Conservation (phyloP, 35 echinoderm and acorn worm species). For the Anneissia japonica region DNA sequence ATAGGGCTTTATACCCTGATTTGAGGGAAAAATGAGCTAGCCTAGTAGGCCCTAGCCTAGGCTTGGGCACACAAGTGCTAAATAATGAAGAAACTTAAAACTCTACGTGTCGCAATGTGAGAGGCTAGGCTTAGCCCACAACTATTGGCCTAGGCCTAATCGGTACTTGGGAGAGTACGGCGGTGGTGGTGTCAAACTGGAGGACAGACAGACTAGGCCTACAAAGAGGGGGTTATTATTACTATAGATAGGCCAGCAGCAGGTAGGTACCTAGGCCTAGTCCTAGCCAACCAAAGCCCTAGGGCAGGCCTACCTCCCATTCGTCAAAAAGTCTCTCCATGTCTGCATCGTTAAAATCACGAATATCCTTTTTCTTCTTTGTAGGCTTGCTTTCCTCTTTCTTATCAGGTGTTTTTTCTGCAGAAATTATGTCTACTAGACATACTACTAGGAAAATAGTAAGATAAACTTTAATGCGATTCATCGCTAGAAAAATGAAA, state of each 20-base stretch:
- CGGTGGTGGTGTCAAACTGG: too few relatives aligned
- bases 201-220: too few relatives aligned
- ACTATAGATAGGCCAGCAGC: too few relatives aligned
- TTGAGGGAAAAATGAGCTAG: too few relatives aligned
- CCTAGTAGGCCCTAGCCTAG: too few relatives aligned
- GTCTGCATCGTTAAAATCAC: conserved; percentile 91
- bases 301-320: conserved; percentile 84
- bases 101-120: not conserved
- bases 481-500: not conserved
- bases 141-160: not conserved
- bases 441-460: not conserved
- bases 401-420: not conserved
- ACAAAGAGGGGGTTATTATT: too few relatives aligned
- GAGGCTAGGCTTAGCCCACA: too few relatives aligned
- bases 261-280: too few relatives aligned
- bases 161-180: not conserved
- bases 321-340: conserved; percentile 78
- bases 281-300: too few relatives aligned
- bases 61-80: too few relatives aligned
- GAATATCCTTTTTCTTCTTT: conserved; percentile 85
- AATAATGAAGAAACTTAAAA: too few relatives aligned
- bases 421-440: not conserved
- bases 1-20: too few relatives aligned
- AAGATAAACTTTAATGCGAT: not conserved
- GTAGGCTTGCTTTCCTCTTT: conserved; percentile 33